Conservation (phyloP, 2,888 invertebrate genomes). For the Liodrosophila aerea region DNA sequence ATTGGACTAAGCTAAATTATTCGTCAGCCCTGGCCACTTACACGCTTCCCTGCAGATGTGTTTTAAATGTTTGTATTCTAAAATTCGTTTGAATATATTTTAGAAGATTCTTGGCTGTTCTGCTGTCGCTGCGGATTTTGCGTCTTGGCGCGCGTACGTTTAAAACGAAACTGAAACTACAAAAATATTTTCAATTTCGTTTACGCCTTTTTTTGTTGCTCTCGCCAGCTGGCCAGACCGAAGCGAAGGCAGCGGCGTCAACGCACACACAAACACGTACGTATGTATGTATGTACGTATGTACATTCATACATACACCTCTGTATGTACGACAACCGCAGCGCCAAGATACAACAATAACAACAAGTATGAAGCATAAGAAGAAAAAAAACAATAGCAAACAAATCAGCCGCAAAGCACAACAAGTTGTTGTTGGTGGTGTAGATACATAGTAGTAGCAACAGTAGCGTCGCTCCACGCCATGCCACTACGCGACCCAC, state of each 20-base stretch:
- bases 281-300: too few relatives aligned
- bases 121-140: slow-evolving; percentile 29
- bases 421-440: slow-evolving; percentile 43
- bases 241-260: slow-evolving; percentile 17
- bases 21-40: too few relatives aligned
- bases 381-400: slow-evolving; percentile 15
- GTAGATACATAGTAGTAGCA: slow-evolving; percentile 13
- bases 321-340: slow-evolving; percentile 12
- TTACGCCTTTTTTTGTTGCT: slow-evolving; percentile 40
- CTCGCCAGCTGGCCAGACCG: slow-evolving; percentile 28
- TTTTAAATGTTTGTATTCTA: slow-evolving; percentile 11
- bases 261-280: slow-evolving; percentile 32
- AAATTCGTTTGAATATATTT: not conserved
- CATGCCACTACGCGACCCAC: not conserved
- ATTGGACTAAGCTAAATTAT: too few relatives aligned
- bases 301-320: too few relatives aligned
- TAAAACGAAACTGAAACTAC: slow-evolving; percentile 78
- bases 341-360: slow-evolving; percentile 25
- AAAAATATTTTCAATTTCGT: slow-evolving; percentile 58
- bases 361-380: not conserved
- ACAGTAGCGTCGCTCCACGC: slow-evolving; percentile 7
- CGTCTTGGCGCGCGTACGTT: slow-evolving; percentile 76
- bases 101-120: slow-evolving; percentile 17
- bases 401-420: slow-evolving; percentile 37
- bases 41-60: not conserved